Evolutionary conservation across 2,797 vertebrate species (phyloP), one percentile per base, ranked within the genome.

Genomic region (Diglossa cyanea): DNA sequence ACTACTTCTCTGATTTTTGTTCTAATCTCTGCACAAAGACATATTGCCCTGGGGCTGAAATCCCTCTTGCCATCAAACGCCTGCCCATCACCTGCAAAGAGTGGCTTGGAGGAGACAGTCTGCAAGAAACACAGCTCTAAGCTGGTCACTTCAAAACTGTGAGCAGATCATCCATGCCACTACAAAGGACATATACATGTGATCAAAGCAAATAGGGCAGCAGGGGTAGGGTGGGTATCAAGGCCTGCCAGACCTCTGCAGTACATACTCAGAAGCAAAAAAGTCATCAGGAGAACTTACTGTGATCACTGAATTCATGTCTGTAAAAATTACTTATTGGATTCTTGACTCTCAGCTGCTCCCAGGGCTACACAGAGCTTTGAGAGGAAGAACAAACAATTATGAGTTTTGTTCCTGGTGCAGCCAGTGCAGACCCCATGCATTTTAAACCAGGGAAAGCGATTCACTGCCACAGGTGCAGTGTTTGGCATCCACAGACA

Each of bases 161-260:
- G 53, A 67, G 10, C 35, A 91, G 50, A 50, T 40, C 23, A 17
- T 10, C 20, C 5, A 3, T 51, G 76, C 10, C 44, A 24, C 30
- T 55, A 28, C 11, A 55, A 81, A 62, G 25, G 30, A n/a, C 28
- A 47, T 1, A 51, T 6, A 57, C 13, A 31, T 0, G 0, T 0
- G 8, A 48, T 37, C 39, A 90, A 92, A 61, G 21, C 17, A 67
- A 78, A 65, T 1, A 1, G 30, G 53, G 19, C 2, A 18, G n/a
- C 19, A 51, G 31, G 7, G 9, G 10, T 11, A 48, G 19, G 16
- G 28, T n/a, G 25, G 20, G 30, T 37, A 18, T 9, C 28, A 66
- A 37, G 45, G 50, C 18, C 24, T 81, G 62, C 15, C 44, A 83
- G 65, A 72, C 9, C 12, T 58, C 70, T 65, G 31, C 9, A 47